Percentiles rank a stretch among this genome's conserved stretches.
phyloP scores from a whole-genome alignment of 2,113 vertebrate genomes.

The Indicator maculatus region DNA sequence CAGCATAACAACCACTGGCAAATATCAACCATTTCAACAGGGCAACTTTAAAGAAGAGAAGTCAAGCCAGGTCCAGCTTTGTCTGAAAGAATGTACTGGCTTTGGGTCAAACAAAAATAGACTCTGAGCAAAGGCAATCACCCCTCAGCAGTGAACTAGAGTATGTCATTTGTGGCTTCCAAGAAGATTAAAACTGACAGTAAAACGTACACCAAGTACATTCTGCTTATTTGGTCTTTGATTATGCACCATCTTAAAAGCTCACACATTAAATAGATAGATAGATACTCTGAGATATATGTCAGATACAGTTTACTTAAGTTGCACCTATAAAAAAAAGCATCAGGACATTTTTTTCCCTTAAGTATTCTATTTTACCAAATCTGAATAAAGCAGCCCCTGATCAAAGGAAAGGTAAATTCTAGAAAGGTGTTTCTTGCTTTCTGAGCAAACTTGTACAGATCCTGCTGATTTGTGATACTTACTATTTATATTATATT shows the following conservation, averaged over 20 bases:
- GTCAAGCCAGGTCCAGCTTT: conserved; percentile 24
- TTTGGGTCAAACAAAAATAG: conserved; percentile 74
- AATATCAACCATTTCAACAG: conserved; percentile 40
- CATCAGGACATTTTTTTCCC: neutral
- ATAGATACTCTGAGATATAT: neutral
- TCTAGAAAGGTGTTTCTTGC: neutral
- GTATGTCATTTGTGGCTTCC: conserved; percentile 5
- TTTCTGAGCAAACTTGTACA: neutral
- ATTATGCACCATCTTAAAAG: neutral
- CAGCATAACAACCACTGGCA: neutral
- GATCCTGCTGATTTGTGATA: neutral
- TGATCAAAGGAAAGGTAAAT: neutral
- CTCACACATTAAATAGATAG: neutral
- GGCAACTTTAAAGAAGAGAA: conserved; percentile 21
- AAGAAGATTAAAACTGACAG: neutral
- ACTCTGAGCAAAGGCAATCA: neutral
- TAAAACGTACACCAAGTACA: neutral
- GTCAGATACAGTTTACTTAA: neutral
- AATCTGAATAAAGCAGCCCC: neutral
- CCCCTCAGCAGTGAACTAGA: neutral
- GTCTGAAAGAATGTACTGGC: conserved; percentile 53
- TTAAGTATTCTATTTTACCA: neutral
- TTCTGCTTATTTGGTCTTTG: neutral
- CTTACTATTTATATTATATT: neutral
- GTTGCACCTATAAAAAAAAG: neutral